A percentile compares a stretch with the other conserved stretches of the same genome.
phyloP scores from a whole-genome alignment of 2,113 vertebrate genomes.

The Myanophis thanlyinensis region DNA sequence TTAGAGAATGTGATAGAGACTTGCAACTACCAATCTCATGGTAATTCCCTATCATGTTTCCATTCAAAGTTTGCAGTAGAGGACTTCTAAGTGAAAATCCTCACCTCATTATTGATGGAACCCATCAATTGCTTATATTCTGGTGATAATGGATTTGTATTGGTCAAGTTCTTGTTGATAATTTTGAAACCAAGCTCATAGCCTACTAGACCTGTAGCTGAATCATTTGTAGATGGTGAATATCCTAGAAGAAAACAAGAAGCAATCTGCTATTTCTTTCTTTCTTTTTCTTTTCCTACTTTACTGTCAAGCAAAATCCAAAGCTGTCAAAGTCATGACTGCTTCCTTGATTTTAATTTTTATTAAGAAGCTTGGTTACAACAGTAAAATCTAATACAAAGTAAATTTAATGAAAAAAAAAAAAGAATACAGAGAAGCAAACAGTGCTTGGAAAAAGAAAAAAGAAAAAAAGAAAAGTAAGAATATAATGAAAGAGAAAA shows the following conservation, averaged over 20 bases:
- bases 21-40: neutral
- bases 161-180: constrained; percentile 64
- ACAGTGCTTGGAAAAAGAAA: too few species aligned
- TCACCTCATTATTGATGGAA: constrained; percentile 67
- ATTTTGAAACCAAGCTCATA: constrained; percentile 71
- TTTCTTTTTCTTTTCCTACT: neutral
- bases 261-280: neutral
- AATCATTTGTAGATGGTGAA: neutral
- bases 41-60: neutral
- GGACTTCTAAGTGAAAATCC: neutral
- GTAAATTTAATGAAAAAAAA: neutral
- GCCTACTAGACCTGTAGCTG: constrained; percentile 5
- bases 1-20: neutral
- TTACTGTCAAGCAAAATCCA: neutral
- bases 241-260: neutral
- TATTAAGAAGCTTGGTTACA: neutral
- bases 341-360: neutral
- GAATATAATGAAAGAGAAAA: neutral
- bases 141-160: constrained; percentile 50
- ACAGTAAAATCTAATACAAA: neutral
- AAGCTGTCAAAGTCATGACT: neutral
- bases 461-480: neutral
- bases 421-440: neutral
- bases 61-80: neutral
- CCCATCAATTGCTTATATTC: constrained; percentile 50